Percentiles rank a stretch among this genome's conserved stretches.
phyloP scores from a whole-genome alignment of 2,113 vertebrate species.

The Tinamus guttatus region DNA sequence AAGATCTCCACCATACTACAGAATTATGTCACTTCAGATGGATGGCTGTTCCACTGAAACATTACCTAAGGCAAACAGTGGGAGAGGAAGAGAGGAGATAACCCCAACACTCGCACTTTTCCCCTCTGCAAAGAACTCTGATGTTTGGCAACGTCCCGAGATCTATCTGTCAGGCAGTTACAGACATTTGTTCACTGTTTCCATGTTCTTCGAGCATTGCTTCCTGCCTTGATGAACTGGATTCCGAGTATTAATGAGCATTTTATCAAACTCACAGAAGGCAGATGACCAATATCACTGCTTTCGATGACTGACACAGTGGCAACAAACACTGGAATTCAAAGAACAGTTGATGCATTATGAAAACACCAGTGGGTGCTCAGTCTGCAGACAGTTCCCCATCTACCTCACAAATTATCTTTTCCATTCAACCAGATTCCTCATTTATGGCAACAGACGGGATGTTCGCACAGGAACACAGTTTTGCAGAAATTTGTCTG shows the following conservation, averaged over 20 bases:
- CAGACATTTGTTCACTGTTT: not conserved
- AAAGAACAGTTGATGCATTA: not conserved
- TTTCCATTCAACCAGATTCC: not conserved
- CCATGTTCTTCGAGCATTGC: not conserved
- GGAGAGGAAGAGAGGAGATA: not conserved
- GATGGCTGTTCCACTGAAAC: not conserved
- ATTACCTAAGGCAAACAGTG: not conserved
- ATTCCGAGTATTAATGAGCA: constrained; percentile 19
- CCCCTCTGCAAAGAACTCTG: not conserved
- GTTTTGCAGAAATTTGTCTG: not conserved
- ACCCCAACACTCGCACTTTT: not conserved
- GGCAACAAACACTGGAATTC: not conserved
- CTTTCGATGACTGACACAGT: not conserved
- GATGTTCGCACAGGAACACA: not conserved
- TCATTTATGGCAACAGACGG: not conserved
- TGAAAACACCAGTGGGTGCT: constrained; percentile 33
- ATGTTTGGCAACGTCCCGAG: not conserved
- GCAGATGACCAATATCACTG: not conserved
- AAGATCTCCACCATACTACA: not conserved
- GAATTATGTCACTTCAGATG: not conserved
- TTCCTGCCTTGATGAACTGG: constrained; percentile 6
- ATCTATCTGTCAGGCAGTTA: not conserved
- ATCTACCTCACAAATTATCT: not conserved
- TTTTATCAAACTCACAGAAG: constrained; percentile 50
- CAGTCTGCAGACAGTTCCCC: not conserved